Base-by-base conservation (phyloP, 2,113 vertebrate genomes). In the Cebus imitator region DNA sequence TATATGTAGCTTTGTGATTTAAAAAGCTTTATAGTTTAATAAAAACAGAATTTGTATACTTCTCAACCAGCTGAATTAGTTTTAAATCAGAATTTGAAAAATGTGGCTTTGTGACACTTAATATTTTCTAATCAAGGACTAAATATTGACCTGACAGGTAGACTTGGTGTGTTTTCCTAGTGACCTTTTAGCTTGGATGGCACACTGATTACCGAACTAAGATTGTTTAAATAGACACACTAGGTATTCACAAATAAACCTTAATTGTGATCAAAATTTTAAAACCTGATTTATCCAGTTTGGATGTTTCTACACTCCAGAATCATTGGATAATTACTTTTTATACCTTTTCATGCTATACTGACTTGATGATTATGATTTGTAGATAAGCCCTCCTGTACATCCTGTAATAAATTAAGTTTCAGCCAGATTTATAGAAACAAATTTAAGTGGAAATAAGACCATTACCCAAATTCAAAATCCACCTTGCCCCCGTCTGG, bases 41-140 rank as follows among this genome's bases (percentile, higher is more conserved):
- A 70, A 95, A 58, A 91, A 43, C 6, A 79, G n/a, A 68, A 45
- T 12, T 95, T 95, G 48, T 16, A 57, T 68, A 75, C 87, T 92
- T 16, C 18, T 23, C 88, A 90, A 80, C 35, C 75, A 84, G 23
- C 72, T 57, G 37, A 89, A 87, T 70, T 55, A 1, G 12, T 84
- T 89, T 97, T 61, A 82, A 40, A n/a, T 55, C 92, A 13, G 45
- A 92, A 86, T 93, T 96, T 95, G 48, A 96, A 90, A 66, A 72
- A 40, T 70, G n/a, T 97, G 72, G 61, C 78, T 87, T 91, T 80
- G 61, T 83, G n/a, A 87, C 79, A 78, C 30, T 89, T 94, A 72
- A 32, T 93, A 52, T 91, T 96, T 94, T 90, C 64, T 76, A 75
- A 94, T 81, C 55, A 92, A 66, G 45, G 87, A 45, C 68, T 81